Conservation (phyloP, 2,113 vertebrate species). For the Puffinus mauretanicus region DNA sequence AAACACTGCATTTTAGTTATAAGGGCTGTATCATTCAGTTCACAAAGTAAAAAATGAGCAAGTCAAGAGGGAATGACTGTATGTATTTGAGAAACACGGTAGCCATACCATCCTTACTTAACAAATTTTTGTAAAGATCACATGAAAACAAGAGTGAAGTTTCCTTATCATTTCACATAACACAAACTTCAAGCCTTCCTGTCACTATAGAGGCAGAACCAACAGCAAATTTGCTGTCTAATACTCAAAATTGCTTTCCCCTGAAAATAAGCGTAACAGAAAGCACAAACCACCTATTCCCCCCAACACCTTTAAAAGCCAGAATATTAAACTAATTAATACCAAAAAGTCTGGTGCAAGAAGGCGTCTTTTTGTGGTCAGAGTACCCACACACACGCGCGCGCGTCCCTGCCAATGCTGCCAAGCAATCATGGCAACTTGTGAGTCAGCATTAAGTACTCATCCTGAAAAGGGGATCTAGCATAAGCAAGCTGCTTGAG, state of each 20-base stretch:
- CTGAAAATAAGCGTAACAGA: neutral
- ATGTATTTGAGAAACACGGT: neutral
- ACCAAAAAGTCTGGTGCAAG: neutral
- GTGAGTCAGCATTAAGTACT: neutral
- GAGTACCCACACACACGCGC: fast-evolving
- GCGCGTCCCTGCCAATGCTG: neutral
- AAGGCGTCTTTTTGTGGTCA: neutral
- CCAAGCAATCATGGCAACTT: neutral
- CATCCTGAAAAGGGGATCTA: neutral
- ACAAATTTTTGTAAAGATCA: neutral
- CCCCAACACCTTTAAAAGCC: neutral
- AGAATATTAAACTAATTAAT: neutral
- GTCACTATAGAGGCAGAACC: neutral
- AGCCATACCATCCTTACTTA: neutral
- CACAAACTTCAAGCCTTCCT: neutral
- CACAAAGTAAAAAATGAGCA: neutral
- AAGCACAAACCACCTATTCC: neutral
- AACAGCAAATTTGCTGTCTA: neutral
- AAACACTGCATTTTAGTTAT: fast-evolving
- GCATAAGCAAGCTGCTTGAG: neutral
- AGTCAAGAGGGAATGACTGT: neutral
- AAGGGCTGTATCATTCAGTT: neutral
- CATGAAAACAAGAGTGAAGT: neutral
- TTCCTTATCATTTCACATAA: neutral
- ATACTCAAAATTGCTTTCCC: neutral